phyloP scores from a whole-genome alignment of 2,797 vertebrate genomes.

The Tadarida brasiliensis region DNA sequence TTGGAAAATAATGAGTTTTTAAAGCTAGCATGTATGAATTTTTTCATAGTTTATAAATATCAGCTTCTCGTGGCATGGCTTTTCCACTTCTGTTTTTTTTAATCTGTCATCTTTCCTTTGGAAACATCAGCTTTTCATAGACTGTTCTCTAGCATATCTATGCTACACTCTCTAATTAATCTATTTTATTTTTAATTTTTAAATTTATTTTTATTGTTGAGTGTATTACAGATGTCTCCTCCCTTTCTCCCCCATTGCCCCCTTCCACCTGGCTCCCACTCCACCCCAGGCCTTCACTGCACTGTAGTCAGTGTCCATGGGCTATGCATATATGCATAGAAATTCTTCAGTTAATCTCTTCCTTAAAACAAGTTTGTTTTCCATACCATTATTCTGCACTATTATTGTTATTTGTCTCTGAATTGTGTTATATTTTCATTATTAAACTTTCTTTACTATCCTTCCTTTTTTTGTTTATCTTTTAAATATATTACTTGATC shows the following conservation, averaged over 20 bases:
- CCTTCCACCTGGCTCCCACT: too few species aligned
- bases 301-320: too few species aligned
- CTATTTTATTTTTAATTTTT: neutral
- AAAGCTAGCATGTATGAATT: neutral
- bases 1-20: neutral
- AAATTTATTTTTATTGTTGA: neutral
- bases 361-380: neutral
- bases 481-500: neutral
- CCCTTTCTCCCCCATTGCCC: too few species aligned
- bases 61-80: neutral
- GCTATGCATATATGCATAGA: too few species aligned
- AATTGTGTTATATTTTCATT: neutral
- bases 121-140: neutral
- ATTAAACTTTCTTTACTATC: neutral
- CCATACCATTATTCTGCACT: neutral
- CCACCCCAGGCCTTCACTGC: too few species aligned
- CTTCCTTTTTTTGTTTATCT: neutral
- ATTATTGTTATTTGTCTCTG: constrained; percentile 2
- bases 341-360: too few species aligned
- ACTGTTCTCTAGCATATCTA: neutral
- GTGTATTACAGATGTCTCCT: too few species aligned
- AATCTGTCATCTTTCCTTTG: neutral
- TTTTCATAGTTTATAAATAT: neutral
- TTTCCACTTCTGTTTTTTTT: neutral
- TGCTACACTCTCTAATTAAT: neutral